phyloP scores from a whole-genome alignment of 2,888 invertebrate genomes.

The Byasa hedistus region DNA sequence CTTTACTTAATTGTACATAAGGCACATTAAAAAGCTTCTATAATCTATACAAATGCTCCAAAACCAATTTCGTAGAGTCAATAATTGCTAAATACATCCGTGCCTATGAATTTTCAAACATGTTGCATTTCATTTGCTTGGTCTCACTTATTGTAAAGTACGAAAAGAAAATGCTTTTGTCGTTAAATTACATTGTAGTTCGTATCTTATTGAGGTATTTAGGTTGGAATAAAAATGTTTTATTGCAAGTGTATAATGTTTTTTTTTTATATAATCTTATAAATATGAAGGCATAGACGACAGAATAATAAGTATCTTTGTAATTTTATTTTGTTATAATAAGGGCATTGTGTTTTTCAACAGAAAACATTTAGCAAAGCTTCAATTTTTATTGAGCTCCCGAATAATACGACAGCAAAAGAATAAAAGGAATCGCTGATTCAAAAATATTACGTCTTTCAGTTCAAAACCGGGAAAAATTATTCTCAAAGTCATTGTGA shows the following conservation, averaged over 20 bases:
- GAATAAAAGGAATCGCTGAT: slow-evolving; percentile 2
- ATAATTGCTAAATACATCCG: slow-evolving; percentile 15
- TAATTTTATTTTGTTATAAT: not conserved
- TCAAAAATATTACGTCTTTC: slow-evolving; percentile 28
- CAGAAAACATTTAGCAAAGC: too few relatives aligned
- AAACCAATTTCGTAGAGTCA: not conserved
- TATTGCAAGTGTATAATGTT: slow-evolving; percentile 46
- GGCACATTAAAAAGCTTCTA: not conserved
- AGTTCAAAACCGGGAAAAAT: slow-evolving; percentile 39
- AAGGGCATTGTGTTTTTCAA: not conserved
- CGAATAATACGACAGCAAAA: not conserved
- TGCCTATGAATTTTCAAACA: slow-evolving; percentile 26
- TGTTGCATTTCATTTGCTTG: slow-evolving; percentile 43
- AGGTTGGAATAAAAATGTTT: slow-evolving; percentile 62
- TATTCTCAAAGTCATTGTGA: slow-evolving; percentile 44
- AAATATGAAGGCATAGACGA: not conserved
- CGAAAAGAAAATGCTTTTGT: slow-evolving; percentile 57
- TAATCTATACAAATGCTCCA: slow-evolving; percentile 10
- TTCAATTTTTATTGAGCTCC: not conserved
- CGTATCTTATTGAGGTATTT: slow-evolving; percentile 54
- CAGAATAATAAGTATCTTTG: not conserved
- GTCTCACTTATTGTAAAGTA: slow-evolving; percentile 53
- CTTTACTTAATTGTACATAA: slow-evolving; percentile 14
- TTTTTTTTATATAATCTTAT: slow-evolving; percentile 7
- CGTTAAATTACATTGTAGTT: slow-evolving; percentile 60